These are phyloP conservation scores for Perizoma flavofasciatum DNA, from an alignment of 2,888 invertebrate genomes.

Conservation along the genomic window DNA sequence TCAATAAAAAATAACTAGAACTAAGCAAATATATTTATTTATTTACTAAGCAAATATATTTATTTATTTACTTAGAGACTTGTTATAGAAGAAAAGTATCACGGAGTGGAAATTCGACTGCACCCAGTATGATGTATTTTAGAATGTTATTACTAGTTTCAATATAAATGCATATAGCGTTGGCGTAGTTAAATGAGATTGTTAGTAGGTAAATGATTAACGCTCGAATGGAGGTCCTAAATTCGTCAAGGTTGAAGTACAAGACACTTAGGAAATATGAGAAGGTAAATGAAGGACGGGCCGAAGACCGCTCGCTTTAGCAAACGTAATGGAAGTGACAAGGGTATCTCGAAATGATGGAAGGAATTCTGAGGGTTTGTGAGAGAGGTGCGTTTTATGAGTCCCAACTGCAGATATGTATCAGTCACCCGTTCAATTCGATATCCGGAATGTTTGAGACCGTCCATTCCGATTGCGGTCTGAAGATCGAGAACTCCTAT, in stretches of 20 bases:
- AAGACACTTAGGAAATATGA: constrained; percentile 73
- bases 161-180: background rate
- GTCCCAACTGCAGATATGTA: constrained; percentile 58
- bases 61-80: too few relatives aligned
- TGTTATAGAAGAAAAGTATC: too few relatives aligned
- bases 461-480: constrained; percentile 30
- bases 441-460: constrained; percentile 48
- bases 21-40: too few relatives aligned
- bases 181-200: background rate
- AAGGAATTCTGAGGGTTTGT: constrained; percentile 71
- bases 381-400: constrained; percentile 71
- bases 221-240: constrained; percentile 45
- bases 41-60: too few relatives aligned
- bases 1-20: too few relatives aligned
- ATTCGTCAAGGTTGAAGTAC: constrained; percentile 62
- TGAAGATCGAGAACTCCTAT: constrained; percentile 26
- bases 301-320: constrained; percentile 63
- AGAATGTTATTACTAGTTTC: too few relatives aligned
- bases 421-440: constrained; percentile 59
- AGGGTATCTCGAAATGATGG: constrained; percentile 78
- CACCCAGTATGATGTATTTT: too few relatives aligned
- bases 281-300: constrained; percentile 75
- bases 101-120: too few relatives aligned
- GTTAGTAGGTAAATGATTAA: constrained; percentile 26
- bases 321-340: constrained; percentile 79